Evolutionary conservation across 2,888 invertebrate genomes (phyloP).

Genomic region (Arrhopalites spinosus): DNA sequence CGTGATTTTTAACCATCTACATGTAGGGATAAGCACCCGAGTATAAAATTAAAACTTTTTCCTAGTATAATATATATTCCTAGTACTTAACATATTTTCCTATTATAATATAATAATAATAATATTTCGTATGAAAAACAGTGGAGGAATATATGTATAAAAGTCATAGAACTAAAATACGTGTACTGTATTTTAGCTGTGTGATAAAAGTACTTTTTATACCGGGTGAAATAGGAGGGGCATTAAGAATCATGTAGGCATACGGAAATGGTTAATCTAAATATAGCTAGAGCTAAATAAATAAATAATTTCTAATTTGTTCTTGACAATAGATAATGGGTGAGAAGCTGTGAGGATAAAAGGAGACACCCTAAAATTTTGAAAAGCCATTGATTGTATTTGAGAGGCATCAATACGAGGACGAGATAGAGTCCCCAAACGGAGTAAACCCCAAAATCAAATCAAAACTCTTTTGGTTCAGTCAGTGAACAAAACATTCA

Average conservation of each 20-base stretch:
- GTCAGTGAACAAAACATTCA: constrained; percentile 23
- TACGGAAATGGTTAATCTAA: background rate
- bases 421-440: background rate
- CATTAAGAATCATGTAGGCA: background rate
- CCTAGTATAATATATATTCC: too few relatives aligned
- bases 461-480: background rate
- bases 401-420: background rate
- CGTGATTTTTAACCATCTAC: too few relatives aligned
- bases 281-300: constrained; percentile 15
- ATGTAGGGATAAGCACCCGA: too few relatives aligned
- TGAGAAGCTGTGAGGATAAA: constrained; percentile 32
- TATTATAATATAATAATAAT: too few relatives aligned
- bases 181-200: too few relatives aligned
- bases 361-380: constrained; percentile 19
- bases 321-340: constrained; percentile 27
- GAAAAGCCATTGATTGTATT: constrained; percentile 25
- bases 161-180: too few relatives aligned
- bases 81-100: too few relatives aligned
- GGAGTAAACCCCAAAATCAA: constrained; percentile 29
- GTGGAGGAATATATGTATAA: too few relatives aligned
- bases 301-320: constrained; percentile 36
- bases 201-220: too few relatives aligned
- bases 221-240: background rate
- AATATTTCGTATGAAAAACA: too few relatives aligned
- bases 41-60: too few relatives aligned